phyloP scores from a whole-genome alignment of 2,888 invertebrate species.

The Troides aeacus region DNA sequence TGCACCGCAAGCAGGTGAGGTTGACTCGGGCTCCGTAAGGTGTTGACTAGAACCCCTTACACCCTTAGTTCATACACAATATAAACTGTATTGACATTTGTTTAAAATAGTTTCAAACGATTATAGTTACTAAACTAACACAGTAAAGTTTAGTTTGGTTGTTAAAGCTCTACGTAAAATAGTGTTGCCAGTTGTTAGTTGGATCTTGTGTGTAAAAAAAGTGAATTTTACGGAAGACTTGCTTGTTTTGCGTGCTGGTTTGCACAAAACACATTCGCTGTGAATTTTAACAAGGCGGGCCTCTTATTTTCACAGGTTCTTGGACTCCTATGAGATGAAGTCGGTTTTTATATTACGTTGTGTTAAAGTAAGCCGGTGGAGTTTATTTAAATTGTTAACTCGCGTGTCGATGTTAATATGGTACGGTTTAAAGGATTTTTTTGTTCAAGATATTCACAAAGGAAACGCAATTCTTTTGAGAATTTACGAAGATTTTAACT shows the following conservation, averaged over 20 bases:
- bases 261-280: conserved; percentile 54
- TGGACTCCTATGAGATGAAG: conserved; percentile 40
- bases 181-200: conserved; percentile 22
- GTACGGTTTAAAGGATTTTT: not conserved
- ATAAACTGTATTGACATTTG: conserved; percentile 13
- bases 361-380: conserved; percentile 21
- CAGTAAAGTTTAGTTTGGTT: not conserved
- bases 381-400: conserved; percentile 17
- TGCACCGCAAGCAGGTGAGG: too few species aligned
- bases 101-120: conserved; percentile 7
- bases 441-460: conserved; percentile 16
- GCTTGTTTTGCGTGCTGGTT: conserved; percentile 66
- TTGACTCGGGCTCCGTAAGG: too few species aligned
- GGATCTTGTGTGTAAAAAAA: conserved; percentile 12
- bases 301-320: conserved; percentile 52
- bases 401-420: conserved; percentile 8
- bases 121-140: not conserved
- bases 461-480: not conserved
- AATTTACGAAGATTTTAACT: not conserved
- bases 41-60: too few species aligned
- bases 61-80: not conserved
- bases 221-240: conserved; percentile 65
- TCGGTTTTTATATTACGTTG: conserved; percentile 40
- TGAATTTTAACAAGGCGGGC: conserved; percentile 69
- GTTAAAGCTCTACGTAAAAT: not conserved